Evolutionary conservation across 1,140 invertebrate species (phyloP).

Genomic region (Globodera ellingtonae): DNA sequence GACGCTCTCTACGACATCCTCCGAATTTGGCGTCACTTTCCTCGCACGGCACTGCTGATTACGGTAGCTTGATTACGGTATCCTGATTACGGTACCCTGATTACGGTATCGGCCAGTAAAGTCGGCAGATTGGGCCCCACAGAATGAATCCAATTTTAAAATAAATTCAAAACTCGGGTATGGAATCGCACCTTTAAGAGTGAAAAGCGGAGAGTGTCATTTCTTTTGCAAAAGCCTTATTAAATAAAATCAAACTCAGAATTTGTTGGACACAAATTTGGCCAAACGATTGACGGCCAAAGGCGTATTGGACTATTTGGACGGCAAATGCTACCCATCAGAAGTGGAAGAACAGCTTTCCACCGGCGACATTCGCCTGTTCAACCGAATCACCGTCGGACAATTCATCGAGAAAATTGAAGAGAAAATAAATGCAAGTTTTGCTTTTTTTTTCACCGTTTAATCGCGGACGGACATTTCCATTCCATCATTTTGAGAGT

Average conservation of each 20-base stretch:
- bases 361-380: not conserved
- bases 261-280: not conserved
- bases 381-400: not conserved
- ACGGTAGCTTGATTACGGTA: not conserved
- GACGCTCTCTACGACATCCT: not conserved
- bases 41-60: not conserved
- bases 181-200: too few relatives aligned
- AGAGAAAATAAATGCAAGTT: not conserved
- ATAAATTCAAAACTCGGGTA: too few relatives aligned
- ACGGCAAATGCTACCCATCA: not conserved
- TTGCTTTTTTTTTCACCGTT: too few relatives aligned
- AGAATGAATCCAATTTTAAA: too few relatives aligned
- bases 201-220: too few relatives aligned
- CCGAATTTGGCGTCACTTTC: not conserved
- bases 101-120: not conserved
- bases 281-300: not conserved
- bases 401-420: not conserved
- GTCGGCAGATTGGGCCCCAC: too few relatives aligned
- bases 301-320: not conserved
- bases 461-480: too few relatives aligned
- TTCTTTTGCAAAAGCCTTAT: too few relatives aligned
- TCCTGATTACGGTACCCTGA: not conserved
- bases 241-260: not conserved
- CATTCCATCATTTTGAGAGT: not conserved
- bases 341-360: not conserved